Base-by-base conservation (phyloP, 1,140 invertebrate species). In the Luehdorfia chinensis region DNA sequence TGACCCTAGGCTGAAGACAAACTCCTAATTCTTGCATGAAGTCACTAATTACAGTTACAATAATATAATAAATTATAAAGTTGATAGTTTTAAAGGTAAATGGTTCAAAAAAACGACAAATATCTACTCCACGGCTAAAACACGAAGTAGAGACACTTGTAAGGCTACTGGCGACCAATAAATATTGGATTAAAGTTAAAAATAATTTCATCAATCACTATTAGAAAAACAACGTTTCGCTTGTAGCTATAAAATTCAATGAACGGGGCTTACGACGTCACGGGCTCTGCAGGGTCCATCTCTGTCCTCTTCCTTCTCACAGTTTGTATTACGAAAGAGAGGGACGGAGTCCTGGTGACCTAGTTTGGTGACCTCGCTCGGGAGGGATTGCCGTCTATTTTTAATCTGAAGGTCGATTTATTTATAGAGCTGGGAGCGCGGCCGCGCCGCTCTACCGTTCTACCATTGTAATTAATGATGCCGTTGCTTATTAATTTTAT, bases 331-430 rank as follows among this genome's bases (percentile, higher is more conserved):
- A 14, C 4, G 76, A 36, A 59, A 13, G 58, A 75, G 33, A 18
- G 66, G 47, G 76, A 75, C 45, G 49, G 57, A 9, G 25, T 49
- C 56, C 55, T 57, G 62, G 58, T 83, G 81, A 83, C 81, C 81
- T 57, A 85, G 73, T 83, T 85, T 75, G 62, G 67, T 70, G 77
- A 85, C 78, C 81, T 75, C 76, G 73, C 51, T 75, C 66, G 74
- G 74, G 54, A 66, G 75, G 75, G 77, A 72, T 75, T 70, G 75
- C 58, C 68, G 61, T 83, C 81, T 85, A 85, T 85, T 84, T 85
- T 81, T 84, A 85, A 79, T 69, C 75, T 84, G 79, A 85, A 85
- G 81, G 81, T 85, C 81, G 79, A 61, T 74, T 72, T 85, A 85
- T 85, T 83, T 83, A 85, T 85, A 83, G 73, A 72, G 50, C 51